Evolutionary conservation across 2,113 vertebrate genomes (phyloP), one percentile per base, ranked within the genome.

Genomic region (Excalfactoria chinensis): DNA sequence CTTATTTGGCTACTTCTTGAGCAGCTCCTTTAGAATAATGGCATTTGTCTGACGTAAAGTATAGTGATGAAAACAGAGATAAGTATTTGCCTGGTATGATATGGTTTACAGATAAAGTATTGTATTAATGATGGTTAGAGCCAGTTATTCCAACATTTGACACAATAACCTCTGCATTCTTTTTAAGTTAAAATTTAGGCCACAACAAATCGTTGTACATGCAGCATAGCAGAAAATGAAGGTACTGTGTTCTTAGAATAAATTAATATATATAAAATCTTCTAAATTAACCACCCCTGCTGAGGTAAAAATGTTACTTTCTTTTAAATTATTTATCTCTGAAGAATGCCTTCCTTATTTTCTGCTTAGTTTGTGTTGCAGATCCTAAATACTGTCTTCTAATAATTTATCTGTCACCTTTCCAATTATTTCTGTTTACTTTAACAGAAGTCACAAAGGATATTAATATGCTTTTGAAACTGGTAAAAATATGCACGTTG

Each of bases 391-490:
- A 81, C 88, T 79, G 49, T 89, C 94, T 79, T 93, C 72, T 95
- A 92, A 93, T 92, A 95, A 95, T 95, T 96, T 91, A 73, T 73
- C 53, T 92, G 73, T 90, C 84, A 86, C 32, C 48, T 56, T 95
- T 91, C 67, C 74, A 95, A 72, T 96, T 95, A 93, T 93, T 97
- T 97, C 59, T 93, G 70, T 96, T 97, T 95, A 81, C 60, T 89
- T 90, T 90, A 95, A 79, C 84, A 81, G 71, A 93, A 96, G 92
- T 94, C 73, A 91, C 69, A 92, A 83, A 86, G n/a, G 34, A 93
- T 88, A 91, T 84, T 94, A 88, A 95, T 94, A 92, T 90, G 79
- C 86, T 96, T 96, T 95, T 96, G 92, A 95, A 97, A 96, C 63
- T 73, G 19, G 55, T 73, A 95, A 96, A 56, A 91, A 90, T 91